Evolutionary conservation across 2,797 vertebrate species (phyloP), one percentile per base, ranked within the genome.

Genomic region (Podargus strigoides): DNA sequence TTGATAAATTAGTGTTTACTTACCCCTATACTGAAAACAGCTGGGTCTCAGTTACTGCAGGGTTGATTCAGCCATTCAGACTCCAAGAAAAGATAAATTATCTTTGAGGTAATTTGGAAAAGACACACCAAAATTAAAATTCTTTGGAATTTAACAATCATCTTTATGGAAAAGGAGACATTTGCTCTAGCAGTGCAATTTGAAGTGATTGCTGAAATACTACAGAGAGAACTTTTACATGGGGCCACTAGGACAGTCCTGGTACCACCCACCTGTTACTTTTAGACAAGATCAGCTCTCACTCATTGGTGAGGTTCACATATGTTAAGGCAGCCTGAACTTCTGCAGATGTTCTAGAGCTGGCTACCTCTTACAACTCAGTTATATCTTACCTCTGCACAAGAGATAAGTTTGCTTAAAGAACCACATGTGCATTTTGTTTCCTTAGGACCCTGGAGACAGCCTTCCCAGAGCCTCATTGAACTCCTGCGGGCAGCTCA

Each of bases 1-100:
- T 80, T 80, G 79, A 91, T 85, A 91, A 90, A 96, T 63, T 41
- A 32, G 14, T 74, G 64, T 93, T 95, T 91, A 74, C 59, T 69
- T 93, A 59, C 12, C n/a, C 41, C 23, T 88, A 68, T 2, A 3
- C 21, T 74, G 56, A 93, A 85, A 52, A 26, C 12, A 41, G 19
- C 22, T 75, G n/a, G 5, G 28, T 73, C 63, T 18, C 59, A 92
- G 55, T 62, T 55, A 58, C 37, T 60, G n/a, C 22, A 47, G 36
- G 16, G 7, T 36, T 88, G 34, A 66, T 85, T 85, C 42, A 80
- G 53, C 37, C 69, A 49, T 80, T 85, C 39, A 49, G 32, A 19
- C 67, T 73, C 39, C 44, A 85, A 87, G 39, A 39, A 87, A 58
- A 93, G 28, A 92, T 47, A 90, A 63, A 85, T 47, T 85, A 76